Evolutionary conservation across 2,888 invertebrate species (phyloP).

Genomic region (Clanis bilineata): DNA sequence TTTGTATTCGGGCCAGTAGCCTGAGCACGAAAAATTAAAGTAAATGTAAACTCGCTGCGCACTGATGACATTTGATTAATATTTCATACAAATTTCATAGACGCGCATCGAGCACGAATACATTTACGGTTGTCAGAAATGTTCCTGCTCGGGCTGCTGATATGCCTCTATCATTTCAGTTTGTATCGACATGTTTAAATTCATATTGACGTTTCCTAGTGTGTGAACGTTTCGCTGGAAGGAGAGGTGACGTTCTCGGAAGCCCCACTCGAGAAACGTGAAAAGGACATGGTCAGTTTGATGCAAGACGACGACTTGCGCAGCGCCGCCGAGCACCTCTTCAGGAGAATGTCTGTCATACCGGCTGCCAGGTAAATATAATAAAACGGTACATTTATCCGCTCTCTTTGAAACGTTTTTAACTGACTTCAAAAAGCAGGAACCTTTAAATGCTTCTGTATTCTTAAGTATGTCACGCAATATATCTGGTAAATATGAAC

Average conservation of each 20-base stretch:
- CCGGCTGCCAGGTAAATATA: constrained; percentile 62
- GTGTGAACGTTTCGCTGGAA: constrained; percentile 65
- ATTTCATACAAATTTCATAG: no score
- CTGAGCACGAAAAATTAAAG: no score
- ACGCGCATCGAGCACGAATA: no score
- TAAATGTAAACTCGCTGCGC: no score
- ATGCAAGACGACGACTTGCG: constrained; percentile 71
- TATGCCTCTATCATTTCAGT: neutral
- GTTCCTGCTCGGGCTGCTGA: no score
- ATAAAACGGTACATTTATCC: neutral
- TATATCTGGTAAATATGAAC: no score
- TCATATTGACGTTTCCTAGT: constrained; percentile 40
- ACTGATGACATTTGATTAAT: no score
- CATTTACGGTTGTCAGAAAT: no score
- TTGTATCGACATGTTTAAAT: neutral
- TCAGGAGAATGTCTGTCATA: constrained; percentile 68
- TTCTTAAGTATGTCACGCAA: no score
- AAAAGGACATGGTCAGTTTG: constrained; percentile 62
- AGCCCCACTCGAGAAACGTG: constrained; percentile 58
- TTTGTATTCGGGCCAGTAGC: no score
- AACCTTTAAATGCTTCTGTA: no score
- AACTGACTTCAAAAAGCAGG: no score
- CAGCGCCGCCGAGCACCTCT: constrained; percentile 62
- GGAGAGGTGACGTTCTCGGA: constrained; percentile 56
- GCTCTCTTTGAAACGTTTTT: neutral